Conservation (phyloP, 2,888 invertebrate genomes). For the Platynereis dumerilii region DNA sequence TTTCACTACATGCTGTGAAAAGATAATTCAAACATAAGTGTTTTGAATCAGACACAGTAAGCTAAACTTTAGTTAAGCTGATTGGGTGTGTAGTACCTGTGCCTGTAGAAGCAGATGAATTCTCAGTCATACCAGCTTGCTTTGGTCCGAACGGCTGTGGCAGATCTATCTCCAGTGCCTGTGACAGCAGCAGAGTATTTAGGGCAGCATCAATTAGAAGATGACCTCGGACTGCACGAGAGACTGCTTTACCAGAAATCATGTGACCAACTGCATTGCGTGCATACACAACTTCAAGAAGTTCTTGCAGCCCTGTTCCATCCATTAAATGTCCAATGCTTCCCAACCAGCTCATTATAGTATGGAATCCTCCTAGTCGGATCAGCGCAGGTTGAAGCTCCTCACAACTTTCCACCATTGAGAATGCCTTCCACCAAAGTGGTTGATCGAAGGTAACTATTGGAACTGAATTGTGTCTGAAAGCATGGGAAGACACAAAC, state of each 20-base stretch:
- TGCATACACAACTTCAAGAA: conserved; percentile 42
- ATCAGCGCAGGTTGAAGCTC: conserved; percentile 30
- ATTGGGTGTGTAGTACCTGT: too few species aligned
- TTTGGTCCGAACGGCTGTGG: too few species aligned
- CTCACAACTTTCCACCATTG: too few species aligned
- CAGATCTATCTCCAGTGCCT: too few species aligned
- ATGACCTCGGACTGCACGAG: neutral
- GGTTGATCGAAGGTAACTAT: conserved; percentile 1
- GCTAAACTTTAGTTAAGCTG: too few species aligned
- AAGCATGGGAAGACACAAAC: neutral
- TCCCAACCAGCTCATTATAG: conserved; percentile 43
- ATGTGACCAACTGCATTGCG: conserved; percentile 42
- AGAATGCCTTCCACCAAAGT: conserved; percentile 35
- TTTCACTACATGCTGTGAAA: too few species aligned
- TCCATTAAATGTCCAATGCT: conserved; percentile 41
- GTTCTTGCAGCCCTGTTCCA: conserved; percentile 41
- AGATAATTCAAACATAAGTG: too few species aligned
- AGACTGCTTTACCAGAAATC: conserved; percentile 40
- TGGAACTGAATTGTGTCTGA: neutral
- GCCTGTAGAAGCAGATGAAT: too few species aligned
- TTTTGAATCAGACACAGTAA: too few species aligned
- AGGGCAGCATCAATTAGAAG: neutral
- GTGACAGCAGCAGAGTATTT: neutral
- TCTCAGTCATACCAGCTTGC: too few species aligned
- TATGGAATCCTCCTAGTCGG: conserved; percentile 41